A percentile compares a stretch with the other conserved stretches of the same genome.
phyloP scores from a whole-genome alignment of 2,113 vertebrate species.

The Grammomys dolichurus region DNA sequence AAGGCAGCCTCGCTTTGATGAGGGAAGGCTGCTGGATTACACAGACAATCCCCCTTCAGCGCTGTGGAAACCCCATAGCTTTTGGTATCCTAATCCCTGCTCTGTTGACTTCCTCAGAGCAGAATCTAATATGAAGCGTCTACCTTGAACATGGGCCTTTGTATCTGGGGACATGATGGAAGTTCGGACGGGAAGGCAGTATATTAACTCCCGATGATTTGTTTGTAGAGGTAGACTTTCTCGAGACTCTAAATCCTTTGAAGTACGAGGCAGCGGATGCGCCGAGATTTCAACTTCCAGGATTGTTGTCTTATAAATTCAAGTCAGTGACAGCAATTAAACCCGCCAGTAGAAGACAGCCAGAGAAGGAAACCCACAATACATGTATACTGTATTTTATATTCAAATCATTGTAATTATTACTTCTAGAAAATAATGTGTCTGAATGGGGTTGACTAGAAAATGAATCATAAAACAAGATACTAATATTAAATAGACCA shows the following conservation, averaged over 20 bases:
- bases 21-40: background rate
- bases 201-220: constrained; percentile 64
- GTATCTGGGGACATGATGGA: constrained; percentile 29
- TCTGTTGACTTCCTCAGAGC: background rate
- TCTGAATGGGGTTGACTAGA: constrained; percentile 77
- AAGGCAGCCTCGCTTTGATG: background rate
- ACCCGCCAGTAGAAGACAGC: constrained; percentile 66
- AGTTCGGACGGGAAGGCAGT: constrained; percentile 37
- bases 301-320: constrained; percentile 71
- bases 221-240: constrained; percentile 60
- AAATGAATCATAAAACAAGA: constrained; percentile 83
- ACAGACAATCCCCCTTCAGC: background rate
- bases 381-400: constrained; percentile 77
- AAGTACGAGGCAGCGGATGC: constrained; percentile 47
- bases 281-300: constrained; percentile 53
- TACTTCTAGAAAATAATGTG: constrained; percentile 83
- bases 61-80: background rate
- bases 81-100: background rate
- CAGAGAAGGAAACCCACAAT: constrained; percentile 70
- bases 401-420: constrained; percentile 82
- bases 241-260: constrained; percentile 58
- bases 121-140: constrained; percentile 35
- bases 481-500: constrained; percentile 79
- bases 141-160: constrained; percentile 28
- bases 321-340: constrained; percentile 76